phyloP scores from a whole-genome alignment of 2,113 vertebrate species.

The Aplodontia rufa region DNA sequence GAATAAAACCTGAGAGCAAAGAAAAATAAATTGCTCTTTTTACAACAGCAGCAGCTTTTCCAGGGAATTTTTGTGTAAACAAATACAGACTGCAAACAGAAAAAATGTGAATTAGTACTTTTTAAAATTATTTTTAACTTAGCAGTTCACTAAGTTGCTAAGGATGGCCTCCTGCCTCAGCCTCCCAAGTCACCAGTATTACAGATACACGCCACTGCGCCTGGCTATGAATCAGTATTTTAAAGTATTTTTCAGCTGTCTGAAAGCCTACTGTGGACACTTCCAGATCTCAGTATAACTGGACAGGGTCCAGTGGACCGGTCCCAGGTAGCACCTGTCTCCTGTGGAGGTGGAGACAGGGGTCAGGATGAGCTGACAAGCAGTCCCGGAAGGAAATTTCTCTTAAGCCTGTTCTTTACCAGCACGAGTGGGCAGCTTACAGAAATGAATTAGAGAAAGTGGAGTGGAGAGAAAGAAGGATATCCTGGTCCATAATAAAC shows the following conservation, averaged over 20 bases:
- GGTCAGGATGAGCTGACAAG: not conserved
- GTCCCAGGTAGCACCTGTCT: not conserved
- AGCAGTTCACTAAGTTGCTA: no score
- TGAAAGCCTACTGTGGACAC: not conserved
- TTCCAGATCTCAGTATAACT: not conserved
- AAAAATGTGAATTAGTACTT: not conserved
- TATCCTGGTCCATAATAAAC: not conserved
- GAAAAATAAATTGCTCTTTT: not conserved
- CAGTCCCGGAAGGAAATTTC: not conserved
- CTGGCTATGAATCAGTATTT: no score
- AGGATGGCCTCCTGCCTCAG: no score
- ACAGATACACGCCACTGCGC: no score
- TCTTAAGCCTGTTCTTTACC: slow-evolving; percentile 14
- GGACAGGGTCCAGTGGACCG: not conserved
- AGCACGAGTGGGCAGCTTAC: not conserved
- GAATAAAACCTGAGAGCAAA: not conserved
- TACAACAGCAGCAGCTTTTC: not conserved
- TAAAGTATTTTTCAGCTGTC: not conserved
- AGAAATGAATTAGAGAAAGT: slow-evolving; percentile 43
- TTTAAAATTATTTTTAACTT: no score
- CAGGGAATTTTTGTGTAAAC: not conserved
- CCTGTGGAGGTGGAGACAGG: not conserved
- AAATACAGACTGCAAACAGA: not conserved
- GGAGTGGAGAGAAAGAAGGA: not conserved
- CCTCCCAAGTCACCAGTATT: no score